Conservation (phyloP, 2,797 vertebrate genomes). For the Furcifer pardalis region DNA sequence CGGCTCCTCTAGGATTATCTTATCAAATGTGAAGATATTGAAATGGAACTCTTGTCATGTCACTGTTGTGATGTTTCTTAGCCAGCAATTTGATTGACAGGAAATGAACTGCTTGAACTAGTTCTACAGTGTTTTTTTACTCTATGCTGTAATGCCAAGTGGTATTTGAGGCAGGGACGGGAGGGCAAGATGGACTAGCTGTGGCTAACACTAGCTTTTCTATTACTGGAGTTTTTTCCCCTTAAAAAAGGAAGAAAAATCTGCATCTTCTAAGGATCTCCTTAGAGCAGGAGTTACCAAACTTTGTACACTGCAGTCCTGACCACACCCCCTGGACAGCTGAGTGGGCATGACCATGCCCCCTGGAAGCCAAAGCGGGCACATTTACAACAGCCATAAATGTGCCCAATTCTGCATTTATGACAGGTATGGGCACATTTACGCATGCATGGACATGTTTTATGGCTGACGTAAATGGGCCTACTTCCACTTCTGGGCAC, state of each 20-base stretch:
- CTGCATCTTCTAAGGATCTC: conserved; percentile 59
- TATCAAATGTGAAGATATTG: conserved; percentile 72
- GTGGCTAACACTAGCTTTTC: conserved; percentile 58
- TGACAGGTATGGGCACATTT: no score
- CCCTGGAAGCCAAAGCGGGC: no score
- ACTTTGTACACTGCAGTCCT: no score
- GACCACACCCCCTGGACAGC: no score
- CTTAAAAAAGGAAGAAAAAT: conserved; percentile 49
- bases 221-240: conserved; percentile 46
- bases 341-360: no score
- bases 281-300: no score
- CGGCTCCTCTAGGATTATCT: conserved; percentile 65
- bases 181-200: conserved; percentile 28
- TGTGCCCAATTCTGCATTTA: no score
- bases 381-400: no score
- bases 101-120: conserved; percentile 62
- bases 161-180: conserved; percentile 40
- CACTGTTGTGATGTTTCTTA: conserved; percentile 67
- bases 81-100: conserved; percentile 70
- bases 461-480: no score
- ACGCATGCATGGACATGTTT: no score
- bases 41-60: conserved; percentile 71
- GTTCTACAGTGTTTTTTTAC: conserved; percentile 62
- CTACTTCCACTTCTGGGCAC: no score
- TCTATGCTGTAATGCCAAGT: conserved; percentile 68